Conservation (phyloP, 2,113 vertebrate genomes). For the Myiagra hebetior region DNA sequence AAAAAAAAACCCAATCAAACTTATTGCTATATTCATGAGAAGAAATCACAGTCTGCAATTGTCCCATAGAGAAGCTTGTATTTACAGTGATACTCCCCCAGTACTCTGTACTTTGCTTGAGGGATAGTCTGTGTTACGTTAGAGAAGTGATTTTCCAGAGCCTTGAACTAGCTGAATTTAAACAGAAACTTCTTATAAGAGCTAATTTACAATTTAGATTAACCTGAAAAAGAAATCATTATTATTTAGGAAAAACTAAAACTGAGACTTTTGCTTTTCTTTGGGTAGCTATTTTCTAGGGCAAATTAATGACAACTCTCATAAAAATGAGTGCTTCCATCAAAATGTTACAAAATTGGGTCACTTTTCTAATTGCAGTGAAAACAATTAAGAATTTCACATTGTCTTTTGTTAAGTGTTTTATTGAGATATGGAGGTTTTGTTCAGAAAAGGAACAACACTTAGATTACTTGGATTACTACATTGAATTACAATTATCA, state of each 20-base stretch:
- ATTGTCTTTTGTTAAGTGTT: not conserved
- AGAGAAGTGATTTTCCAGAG: not conserved
- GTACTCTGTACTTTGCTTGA: not conserved
- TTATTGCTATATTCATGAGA: not conserved
- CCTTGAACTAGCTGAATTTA: not conserved
- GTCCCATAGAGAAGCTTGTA: not conserved
- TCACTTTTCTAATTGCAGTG: not conserved
- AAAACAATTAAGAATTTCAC: not conserved
- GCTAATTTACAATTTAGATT: not conserved
- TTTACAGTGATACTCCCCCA: not conserved
- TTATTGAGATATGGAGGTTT: not conserved
- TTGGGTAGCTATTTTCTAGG: not conserved
- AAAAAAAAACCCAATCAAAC: not conserved
- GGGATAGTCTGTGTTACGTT: not conserved
- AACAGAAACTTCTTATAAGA: not conserved
- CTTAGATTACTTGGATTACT: not conserved
- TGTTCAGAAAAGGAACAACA: not conserved
- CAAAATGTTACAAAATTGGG: not conserved
- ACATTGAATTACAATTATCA: not conserved
- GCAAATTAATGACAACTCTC: not conserved
- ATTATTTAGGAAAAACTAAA: not conserved
- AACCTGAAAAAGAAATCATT: not conserved
- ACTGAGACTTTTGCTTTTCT: not conserved
- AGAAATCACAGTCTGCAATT: not conserved
- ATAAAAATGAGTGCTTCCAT: not conserved